Evolutionary conservation across 2,888 invertebrate genomes (phyloP), one percentile per base, ranked within the genome.

Genomic region (Pardosa pseudoannulata): DNA sequence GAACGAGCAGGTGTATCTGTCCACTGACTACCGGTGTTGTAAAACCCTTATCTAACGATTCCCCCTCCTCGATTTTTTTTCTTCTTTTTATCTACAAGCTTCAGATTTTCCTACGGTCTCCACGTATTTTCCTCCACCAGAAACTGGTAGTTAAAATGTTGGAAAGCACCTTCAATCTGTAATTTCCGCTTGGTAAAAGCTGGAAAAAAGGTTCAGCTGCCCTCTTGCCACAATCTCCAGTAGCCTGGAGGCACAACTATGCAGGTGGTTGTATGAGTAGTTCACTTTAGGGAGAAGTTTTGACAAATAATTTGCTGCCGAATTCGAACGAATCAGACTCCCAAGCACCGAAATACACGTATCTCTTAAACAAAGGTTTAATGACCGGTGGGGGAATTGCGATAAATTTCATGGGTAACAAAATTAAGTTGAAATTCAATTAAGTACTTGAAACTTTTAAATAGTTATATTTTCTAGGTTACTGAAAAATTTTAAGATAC

Each of bases 131-230:
- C 62, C 50, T 73, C 50, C 73, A 7, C 46, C 50, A 62, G 62
- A 76, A 76, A 82, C 78, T 83, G 83, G 83, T 83, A 83, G 83
- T 83, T 83, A 83, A 83, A 82, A 76, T 75, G 82, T 76, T 72
- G 72, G 65, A 78, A 76, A 46, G 64, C 70, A 64, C 70, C 64
- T 46, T 71, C 65, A 64, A 72, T 71, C 83, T 83, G 83, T 73
- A 83, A 83, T 83, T 83, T 83, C 83, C 83, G 83, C 78, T 56
- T 64, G 23, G 50, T 36, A 16, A 56, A 31, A 50, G n/a, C n/a
- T n/a, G n/a, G 36, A 62, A 56, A 81, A 64, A 75, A 39, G 50
- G n/a, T 56, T 83, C 83, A 78, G 78, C 72, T 78, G 78, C 76
- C 56, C 62, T 83, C 50, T 65, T 28, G 62, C 11, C 32, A 67